Percentiles rank a stretch among this genome's conserved stretches.
Evolutionary conservation across 53 echinoderm and acorn worm species (phyloP).

Genomic region (Hippasteria phrygiana): DNA sequence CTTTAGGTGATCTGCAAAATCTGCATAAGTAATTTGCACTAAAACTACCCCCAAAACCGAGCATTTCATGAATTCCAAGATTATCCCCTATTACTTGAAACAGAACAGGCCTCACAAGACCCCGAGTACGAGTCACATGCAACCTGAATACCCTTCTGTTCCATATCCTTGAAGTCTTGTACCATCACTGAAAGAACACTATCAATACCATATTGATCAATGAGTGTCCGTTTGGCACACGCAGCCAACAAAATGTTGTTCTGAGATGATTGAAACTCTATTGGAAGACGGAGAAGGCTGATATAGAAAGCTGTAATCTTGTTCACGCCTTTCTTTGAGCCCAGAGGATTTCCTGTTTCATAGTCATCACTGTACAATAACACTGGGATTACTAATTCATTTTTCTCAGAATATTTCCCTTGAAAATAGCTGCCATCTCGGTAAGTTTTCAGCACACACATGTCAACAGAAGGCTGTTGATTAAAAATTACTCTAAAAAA

Average conservation of each 20-base stretch:
- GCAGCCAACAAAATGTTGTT: constrained; percentile 69
- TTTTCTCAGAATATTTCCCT: constrained; percentile 24
- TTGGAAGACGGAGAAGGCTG: constrained; percentile 47
- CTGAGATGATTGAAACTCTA: constrained; percentile 52
- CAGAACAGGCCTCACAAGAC: constrained; percentile 42
- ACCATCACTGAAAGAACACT: constrained; percentile 30
- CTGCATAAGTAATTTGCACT: constrained; percentile 59
- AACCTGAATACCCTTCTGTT: constrained; percentile 16
- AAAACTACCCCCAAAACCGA: constrained; percentile 68
- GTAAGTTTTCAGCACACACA: constrained; percentile 48
- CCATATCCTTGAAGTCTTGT: constrained; percentile 27
- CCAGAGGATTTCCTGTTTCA: constrained; percentile 69
- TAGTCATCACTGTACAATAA: constrained; percentile 71
- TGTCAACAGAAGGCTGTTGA: constrained; percentile 33
- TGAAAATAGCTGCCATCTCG: constrained; percentile 67
- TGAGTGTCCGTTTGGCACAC: constrained; percentile 35
- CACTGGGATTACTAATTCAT: constrained; percentile 38
- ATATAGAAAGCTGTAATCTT: constrained; percentile 65
- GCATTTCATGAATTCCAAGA: constrained; percentile 58
- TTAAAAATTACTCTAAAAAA: constrained; percentile 38
- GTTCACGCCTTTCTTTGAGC: constrained; percentile 65
- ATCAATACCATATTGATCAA: constrained; percentile 65
- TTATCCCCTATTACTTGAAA: constrained; percentile 71
- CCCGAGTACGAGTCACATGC: constrained; percentile 47
- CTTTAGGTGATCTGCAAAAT: constrained; percentile 49